Evolutionary conservation across 2,797 vertebrate genomes (phyloP).

Genomic region (Tinamus major): DNA sequence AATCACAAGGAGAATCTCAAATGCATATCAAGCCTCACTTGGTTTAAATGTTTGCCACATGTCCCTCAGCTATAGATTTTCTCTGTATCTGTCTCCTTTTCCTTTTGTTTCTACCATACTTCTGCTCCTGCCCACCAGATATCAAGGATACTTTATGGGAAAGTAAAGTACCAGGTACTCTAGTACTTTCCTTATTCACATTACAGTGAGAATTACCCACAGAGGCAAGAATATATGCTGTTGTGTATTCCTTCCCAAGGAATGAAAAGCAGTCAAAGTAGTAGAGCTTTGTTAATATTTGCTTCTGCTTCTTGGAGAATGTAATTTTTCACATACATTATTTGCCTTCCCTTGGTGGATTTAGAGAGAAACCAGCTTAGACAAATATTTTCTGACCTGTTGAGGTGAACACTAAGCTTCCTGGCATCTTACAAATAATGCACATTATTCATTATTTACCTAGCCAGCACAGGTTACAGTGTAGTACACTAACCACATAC

Average conservation of each 20-base stretch:
- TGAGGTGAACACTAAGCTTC: background rate
- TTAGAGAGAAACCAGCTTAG: background rate
- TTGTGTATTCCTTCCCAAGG: background rate
- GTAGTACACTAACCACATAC: background rate
- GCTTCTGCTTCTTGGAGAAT: background rate
- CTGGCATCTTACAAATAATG: constrained; percentile 9
- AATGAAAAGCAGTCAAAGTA: background rate
- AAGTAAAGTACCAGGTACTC: background rate
- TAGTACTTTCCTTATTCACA: background rate
- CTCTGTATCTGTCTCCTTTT: background rate
- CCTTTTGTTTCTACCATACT: background rate
- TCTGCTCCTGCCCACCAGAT: background rate
- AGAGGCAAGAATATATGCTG: background rate
- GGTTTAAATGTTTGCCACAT: background rate
- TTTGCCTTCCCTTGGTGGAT: background rate
- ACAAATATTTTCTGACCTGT: background rate
- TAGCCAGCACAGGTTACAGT: background rate
- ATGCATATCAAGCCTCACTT: background rate
- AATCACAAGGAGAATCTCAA: background rate
- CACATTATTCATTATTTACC: background rate
- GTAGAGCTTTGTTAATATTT: background rate
- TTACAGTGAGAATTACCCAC: background rate
- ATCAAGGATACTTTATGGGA: background rate
- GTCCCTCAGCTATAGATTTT: background rate
- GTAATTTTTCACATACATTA: background rate